Conservation (phyloP, 1,140 invertebrate species). For the Cotesia chilonis region DNA sequence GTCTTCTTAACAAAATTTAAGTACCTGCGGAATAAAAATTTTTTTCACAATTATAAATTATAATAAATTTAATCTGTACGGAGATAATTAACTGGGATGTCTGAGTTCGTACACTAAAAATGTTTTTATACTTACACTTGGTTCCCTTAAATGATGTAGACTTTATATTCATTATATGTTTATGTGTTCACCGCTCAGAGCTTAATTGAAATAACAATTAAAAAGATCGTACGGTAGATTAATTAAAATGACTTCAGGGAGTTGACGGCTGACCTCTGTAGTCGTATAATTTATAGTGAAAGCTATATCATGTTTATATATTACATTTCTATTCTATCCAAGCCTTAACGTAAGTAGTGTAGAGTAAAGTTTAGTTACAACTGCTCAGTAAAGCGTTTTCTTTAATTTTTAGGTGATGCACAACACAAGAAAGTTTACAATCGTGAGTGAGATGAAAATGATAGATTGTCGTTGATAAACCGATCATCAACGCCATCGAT, state of each 20-base stretch:
- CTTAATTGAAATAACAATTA: not conserved
- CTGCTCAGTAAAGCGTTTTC: not conserved
- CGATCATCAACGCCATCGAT: slow-evolving; percentile 17
- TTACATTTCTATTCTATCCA: not conserved
- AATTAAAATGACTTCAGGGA: slow-evolving; percentile 15
- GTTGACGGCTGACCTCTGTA: slow-evolving; percentile 14
- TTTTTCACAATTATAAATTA: too few species aligned
- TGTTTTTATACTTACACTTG: too few species aligned
- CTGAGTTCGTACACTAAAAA: too few species aligned
- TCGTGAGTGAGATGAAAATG: slow-evolving; percentile 1
- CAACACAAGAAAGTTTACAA: not conserved
- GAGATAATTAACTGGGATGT: too few species aligned
- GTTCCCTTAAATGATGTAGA: too few species aligned
- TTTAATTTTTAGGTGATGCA: not conserved
- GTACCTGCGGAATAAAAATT: too few species aligned
- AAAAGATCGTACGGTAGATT: slow-evolving; percentile 6
- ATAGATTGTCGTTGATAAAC: not conserved
- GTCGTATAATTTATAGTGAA: slow-evolving; percentile 16
- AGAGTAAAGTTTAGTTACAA: too few species aligned
- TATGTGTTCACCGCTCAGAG: not conserved
- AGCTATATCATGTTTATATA: not conserved
- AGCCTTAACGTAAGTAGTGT: not conserved
- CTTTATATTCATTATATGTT: not conserved
- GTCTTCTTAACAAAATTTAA: too few species aligned
- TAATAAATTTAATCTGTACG: too few species aligned